Base-by-base conservation (phyloP, 53 echinoderm and acorn worm species). In the Echinarachnius parma region DNA sequence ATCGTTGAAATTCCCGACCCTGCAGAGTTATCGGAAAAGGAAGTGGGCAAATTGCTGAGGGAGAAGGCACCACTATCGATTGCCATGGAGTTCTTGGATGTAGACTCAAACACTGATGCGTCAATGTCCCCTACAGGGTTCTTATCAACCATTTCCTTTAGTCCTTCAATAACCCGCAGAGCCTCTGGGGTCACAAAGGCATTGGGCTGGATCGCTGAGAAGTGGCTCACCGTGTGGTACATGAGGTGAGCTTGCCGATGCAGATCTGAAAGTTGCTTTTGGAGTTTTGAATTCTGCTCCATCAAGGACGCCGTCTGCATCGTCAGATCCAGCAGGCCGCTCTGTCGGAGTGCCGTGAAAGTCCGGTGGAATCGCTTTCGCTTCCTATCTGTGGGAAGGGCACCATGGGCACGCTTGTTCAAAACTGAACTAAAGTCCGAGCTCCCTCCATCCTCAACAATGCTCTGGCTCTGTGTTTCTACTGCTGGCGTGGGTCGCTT, bases 241-340 rank as follows among this genome's bases (percentile, higher is more conserved):
- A 70, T 70, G 9, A 70, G 53, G 35, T 70, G 70, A 7, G 70
- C 70, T 20, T 70, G 70, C 3, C 70, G 33, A 54, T 70, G 75
- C 3, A 93, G 80, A 2, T 76, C 57, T 13, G 49, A 37, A 0
- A 93, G 64, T 47, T 89, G 82, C 31, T 89, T 75, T 33, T 93
- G 75, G 52, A 93, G 64, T 34, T 77, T 60, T 3, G 62, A 19
- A 49, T 83, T 93, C 46, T 82, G 82, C 58, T 93, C 89, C 86
- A 93, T 93, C 31, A 93, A 66, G 1, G 89, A 61, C 9, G 93
- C 93, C 4, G 93, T 93, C 60, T 93, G 93, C 69, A 93, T 50
- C 7, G 93, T 89, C 16, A 93, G 81, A 14, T 93, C 86, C 33
- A 93, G 63, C 48, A 93, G 82, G 8, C 93, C 93, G 47, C 93